phyloP scores from a whole-genome alignment of 2,113 vertebrate species.

The Charadrius vociferus region DNA sequence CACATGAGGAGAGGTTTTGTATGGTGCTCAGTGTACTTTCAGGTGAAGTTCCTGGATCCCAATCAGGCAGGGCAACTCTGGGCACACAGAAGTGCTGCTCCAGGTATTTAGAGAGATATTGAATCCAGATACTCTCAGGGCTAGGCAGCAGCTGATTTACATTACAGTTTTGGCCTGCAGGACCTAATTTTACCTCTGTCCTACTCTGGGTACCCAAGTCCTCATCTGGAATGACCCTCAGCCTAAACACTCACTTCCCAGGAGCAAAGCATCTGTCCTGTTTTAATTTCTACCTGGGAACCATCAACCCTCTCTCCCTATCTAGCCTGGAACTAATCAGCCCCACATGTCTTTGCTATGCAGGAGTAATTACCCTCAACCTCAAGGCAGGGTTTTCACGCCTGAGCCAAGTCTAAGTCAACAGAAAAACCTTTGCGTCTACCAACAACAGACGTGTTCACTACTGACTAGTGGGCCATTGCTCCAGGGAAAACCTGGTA shows the following conservation, averaged over 20 bases:
- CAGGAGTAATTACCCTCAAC: background rate
- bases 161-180: background rate
- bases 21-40: background rate
- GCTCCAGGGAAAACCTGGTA: background rate
- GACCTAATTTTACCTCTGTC: background rate
- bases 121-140: background rate
- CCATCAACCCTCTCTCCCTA: background rate
- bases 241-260: background rate
- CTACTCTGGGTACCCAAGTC: background rate
- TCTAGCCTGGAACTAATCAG: constrained; percentile 8
- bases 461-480: background rate
- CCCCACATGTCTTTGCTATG: background rate
- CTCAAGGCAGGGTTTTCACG: background rate
- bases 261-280: background rate
- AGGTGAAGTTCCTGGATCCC: background rate
- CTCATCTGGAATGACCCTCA: background rate
- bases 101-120: background rate
- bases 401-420: background rate
- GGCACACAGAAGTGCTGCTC: background rate
- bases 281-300: constrained; percentile 10
- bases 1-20: background rate
- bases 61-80: background rate
- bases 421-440: background rate
- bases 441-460: background rate
- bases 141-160: background rate